Evolutionary conservation across 2,113 vertebrate species (phyloP), one percentile per base, ranked within the genome.

Genomic region (Pomatorhinus ruficollis): DNA sequence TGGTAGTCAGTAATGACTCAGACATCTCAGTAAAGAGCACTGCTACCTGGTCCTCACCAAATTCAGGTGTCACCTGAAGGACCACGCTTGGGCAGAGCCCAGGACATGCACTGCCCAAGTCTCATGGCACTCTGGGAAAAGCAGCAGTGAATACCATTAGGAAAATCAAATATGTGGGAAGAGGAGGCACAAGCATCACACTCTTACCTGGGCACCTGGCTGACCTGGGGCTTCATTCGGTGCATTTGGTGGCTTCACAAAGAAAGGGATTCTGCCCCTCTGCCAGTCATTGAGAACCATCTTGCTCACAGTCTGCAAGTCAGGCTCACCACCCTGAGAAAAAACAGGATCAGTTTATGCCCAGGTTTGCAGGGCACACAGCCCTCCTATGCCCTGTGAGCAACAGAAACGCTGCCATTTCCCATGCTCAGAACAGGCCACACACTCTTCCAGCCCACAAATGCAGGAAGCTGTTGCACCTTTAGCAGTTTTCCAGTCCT

Each of bases 211-310:
- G 8, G 96, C 71, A 31, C 83, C 96, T 5, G 92, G 78, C 33
- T 99, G 80, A 42, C 92, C 95, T 5, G 91, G 70, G 47, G 47
- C 47, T 49, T 49, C 47, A 24, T 50, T 99, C 99, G 47, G 47
- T 53, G 97, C 96, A 54, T 98, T 99, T 0, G 99, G 99, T 4
- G 99, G 99, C 96, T 99, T 99, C 69, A 99, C 99, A 70, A 99
- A 99, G 97, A 99, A 99, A 4, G 99, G 99, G 82, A 99, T 99
- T 14, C 99, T 98, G 86, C 99, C 99, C 60, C 99, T 98, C 97
- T 99, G 99, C 99, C 99, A 99, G 93, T 99, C 99, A 61, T 99
- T 99, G 86, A 99, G 98, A 94, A 99, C 99, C 99, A 99, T 99
- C 97, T 99, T 99, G 89, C 99, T 98, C 92, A 99, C 99, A 2